Base-by-base conservation (phyloP, 2,113 vertebrate species). In the Mastomys coucha region DNA sequence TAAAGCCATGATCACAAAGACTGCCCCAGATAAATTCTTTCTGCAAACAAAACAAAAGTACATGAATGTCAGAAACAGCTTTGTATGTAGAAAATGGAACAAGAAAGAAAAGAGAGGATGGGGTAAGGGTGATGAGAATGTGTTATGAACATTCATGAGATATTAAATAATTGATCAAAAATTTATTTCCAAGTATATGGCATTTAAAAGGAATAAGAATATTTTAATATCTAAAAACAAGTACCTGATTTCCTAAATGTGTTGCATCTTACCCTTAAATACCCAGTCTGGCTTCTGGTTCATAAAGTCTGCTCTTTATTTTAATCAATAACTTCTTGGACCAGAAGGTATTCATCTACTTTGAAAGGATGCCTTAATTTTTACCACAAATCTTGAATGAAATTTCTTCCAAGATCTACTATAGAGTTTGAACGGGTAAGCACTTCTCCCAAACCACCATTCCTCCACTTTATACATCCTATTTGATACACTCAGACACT, bases 281-380 rank as follows among this genome's bases (percentile, higher is more conserved):
- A 33, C 31, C 33, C 51, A 87, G 24, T 70, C 31, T 51, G 53
- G 69, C 75, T 81, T 91, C 67, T 69, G 20, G 12, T 76, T 70
- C 49, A 31, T 63, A 92, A 81, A 45, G n/a, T 88, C 33, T 26
- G 53, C 14, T 70, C 36, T 91, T 84, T 93, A 65, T 2, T 53
- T 88, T 78, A 92, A 95, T 11, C 70, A 91, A 53, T 39, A 78
- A 88, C 33, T 95, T 89, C 19, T 63, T 93, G 22, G 56, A 87
- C 36, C 56, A 93, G 20, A 89, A 81, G 31, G 85, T 49, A 93
- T 33, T 56, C 2, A 10, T 12, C 51, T 39, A 93, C 1, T 86
- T 93, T 69, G 16, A 36, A 86, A 95, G 49, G 39, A 88, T 60
- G 63, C 1, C 56, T 91, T 69, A 58, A n/a, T 22, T 72, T 75